Conservation (phyloP, 2,888 invertebrate species). For the Cryptus armator region DNA sequence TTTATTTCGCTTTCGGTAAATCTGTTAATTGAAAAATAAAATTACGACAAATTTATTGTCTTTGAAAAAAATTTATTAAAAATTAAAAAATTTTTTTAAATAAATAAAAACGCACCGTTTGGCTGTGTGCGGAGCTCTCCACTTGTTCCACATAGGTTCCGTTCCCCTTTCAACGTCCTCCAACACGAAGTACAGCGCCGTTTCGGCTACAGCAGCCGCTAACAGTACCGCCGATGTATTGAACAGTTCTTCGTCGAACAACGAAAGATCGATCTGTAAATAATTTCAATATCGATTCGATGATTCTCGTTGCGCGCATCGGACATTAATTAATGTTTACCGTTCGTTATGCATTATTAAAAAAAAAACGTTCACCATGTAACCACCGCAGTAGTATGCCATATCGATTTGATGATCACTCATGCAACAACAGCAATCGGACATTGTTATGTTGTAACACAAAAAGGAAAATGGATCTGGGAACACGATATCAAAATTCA, state of each 20-base stretch:
- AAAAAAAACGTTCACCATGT: constrained; percentile 72
- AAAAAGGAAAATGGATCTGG: constrained; percentile 76
- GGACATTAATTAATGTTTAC: no score
- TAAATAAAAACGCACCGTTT: constrained; percentile 16
- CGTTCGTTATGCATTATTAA: no score
- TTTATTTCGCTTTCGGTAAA: constrained; percentile 67
- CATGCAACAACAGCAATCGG: constrained; percentile 20
- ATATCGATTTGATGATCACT: constrained; percentile 23
- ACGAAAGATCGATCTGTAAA: constrained; percentile 77
- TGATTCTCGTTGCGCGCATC: not conserved
- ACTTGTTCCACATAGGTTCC: constrained; percentile 45
- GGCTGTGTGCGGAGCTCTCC: constrained; percentile 51
- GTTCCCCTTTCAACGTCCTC: constrained; percentile 43
- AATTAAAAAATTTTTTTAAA: not conserved
- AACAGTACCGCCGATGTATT: constrained; percentile 67
- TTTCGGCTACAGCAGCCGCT: constrained; percentile 70
- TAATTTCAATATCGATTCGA: constrained; percentile 5
- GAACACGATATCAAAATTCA: constrained; percentile 77
- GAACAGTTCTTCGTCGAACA: constrained; percentile 73
- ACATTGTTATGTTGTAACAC: constrained; percentile 67
- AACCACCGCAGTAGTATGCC: constrained; percentile 74
- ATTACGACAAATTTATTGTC: no score
- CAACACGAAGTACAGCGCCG: constrained; percentile 69
- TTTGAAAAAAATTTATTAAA: not conserved
- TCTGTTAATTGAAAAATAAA: constrained; percentile 51